Evolutionary conservation across 2,113 vertebrate species (phyloP), one percentile per base, ranked within the genome.

Genomic region (Brachirus orientalis): DNA sequence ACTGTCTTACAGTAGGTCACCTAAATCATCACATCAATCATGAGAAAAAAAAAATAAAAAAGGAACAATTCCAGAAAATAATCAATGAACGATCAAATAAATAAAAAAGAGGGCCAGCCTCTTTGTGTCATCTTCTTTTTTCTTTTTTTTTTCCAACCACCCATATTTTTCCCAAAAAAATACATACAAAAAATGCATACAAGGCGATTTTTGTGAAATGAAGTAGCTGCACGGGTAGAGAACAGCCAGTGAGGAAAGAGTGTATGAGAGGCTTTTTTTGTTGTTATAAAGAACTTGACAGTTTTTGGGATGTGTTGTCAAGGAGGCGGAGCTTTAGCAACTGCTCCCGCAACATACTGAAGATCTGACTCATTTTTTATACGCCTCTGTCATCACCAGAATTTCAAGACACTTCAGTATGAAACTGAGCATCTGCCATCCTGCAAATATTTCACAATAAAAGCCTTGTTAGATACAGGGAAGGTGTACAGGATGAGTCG

Each of bases 101-200:
- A 92, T 92, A 89, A 85, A 85, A 82, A 0, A 83, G 86, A 90
- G 90, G 90, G 74, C 90, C 90, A 54, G 90, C 90, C 90, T 87
- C 89, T 71, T 47, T 33, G 55, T n/a, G n/a, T n/a, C 43, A 66
- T 72, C 43, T 59, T 73, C 68, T 75, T 80, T 83, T 85, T 72
- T 36, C 57, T 70, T 71, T 72, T 82, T 79, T 80, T 77, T 82
- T 68, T 16, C 86, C 63, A 70, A 71, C 20, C 70, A 72, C 10
- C 20, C 57, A 75, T 61, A 65, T 67, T 67, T 51, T 36, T 47
- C 75, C 53, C 64, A 47, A 60, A 19, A 69, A 72, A 37, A 82
- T 53, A 80, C 63, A 69, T 80, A 76, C 51, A 53, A 86, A 38
- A 88, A 88, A 91, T 74, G 82, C 52, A 76, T 86, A 91, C 88